Percentiles rank a stretch among this genome's conserved stretches.
phyloP scores from a whole-genome alignment of 2,797 vertebrate species.

The Esox lucius region DNA sequence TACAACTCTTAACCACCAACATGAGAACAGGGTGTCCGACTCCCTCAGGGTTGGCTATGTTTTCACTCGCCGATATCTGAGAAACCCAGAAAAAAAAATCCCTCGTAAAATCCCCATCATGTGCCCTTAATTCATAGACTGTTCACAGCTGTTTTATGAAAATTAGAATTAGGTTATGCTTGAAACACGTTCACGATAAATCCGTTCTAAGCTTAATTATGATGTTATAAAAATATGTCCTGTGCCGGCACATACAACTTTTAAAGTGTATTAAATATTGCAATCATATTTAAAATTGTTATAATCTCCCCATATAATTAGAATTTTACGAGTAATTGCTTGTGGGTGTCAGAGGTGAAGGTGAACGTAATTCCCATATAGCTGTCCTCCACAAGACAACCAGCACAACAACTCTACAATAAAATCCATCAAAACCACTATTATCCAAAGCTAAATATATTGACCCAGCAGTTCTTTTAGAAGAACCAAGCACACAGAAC shows the following conservation, averaged over 20 bases:
- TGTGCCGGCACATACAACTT: slow-evolving; percentile 76
- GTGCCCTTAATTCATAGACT: slow-evolving; percentile 72
- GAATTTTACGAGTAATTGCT: slow-evolving; percentile 80
- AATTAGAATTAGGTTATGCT: slow-evolving; percentile 82
- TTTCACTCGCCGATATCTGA: slow-evolving; percentile 49
- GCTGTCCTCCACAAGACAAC: slow-evolving; percentile 71
- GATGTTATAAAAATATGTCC: slow-evolving; percentile 69
- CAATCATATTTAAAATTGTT: slow-evolving; percentile 82
- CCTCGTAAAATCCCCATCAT: slow-evolving; percentile 66
- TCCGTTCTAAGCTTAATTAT: slow-evolving; percentile 84
- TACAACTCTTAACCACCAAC: slow-evolving; percentile 55
- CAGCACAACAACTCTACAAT: slow-evolving; percentile 59
- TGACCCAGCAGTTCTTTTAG: slow-evolving; percentile 39
- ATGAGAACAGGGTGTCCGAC: slow-evolving; percentile 55
- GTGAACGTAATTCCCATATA: slow-evolving; percentile 77
- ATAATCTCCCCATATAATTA: slow-evolving; percentile 84
- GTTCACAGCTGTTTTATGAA: slow-evolving; percentile 81
- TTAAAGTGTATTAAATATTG: slow-evolving; percentile 85
- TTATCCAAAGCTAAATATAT: slow-evolving; percentile 63
- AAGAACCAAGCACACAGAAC: slow-evolving; percentile 59
- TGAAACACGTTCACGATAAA: slow-evolving; percentile 78
- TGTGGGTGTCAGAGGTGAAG: slow-evolving; percentile 77
- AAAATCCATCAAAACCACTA: slow-evolving; percentile 67
- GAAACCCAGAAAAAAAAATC: slow-evolving; percentile 45
- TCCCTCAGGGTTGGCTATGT: slow-evolving; percentile 39